These are phyloP conservation scores for Ianthella basta DNA, from an alignment of 37 sponge, comb jelly and placozoan species.

Conservation along the genomic window DNA sequence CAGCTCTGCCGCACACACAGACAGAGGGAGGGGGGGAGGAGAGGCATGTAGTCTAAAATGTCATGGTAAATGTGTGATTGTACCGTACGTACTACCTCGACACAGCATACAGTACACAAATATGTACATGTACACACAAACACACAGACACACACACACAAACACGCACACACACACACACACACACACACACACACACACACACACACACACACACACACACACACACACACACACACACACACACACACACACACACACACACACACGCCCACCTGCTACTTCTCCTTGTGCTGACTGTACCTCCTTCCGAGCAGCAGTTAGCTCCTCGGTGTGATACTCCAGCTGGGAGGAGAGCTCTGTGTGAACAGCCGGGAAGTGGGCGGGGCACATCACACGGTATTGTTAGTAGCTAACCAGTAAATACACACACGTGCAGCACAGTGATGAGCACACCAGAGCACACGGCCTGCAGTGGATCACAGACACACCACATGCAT, in stretches of 20 bases:
- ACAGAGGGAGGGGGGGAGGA: not conserved
- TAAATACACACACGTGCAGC: not conserved
- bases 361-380: not conserved
- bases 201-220: not conserved
- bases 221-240: constrained; percentile 26
- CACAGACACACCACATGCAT: not conserved
- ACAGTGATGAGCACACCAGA: not conserved
- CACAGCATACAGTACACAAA: not conserved
- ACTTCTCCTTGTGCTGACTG: constrained; percentile 1
- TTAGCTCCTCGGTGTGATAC: not conserved
- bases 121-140: not conserved
- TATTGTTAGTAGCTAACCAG: not conserved
- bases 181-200: not conserved
- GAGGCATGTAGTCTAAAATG: not conserved
- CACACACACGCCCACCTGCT: not conserved
- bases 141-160: not conserved
- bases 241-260: not conserved
- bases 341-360: not conserved
- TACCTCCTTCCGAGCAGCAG: not conserved
- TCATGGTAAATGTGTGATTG: not conserved
- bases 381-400: not conserved
- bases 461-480: not conserved
- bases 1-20: constrained; percentile 5
- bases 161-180: constrained; percentile 8
- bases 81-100: not conserved